Base-by-base conservation (phyloP, 2,888 invertebrate species). In the Xestia c-nigrum region DNA sequence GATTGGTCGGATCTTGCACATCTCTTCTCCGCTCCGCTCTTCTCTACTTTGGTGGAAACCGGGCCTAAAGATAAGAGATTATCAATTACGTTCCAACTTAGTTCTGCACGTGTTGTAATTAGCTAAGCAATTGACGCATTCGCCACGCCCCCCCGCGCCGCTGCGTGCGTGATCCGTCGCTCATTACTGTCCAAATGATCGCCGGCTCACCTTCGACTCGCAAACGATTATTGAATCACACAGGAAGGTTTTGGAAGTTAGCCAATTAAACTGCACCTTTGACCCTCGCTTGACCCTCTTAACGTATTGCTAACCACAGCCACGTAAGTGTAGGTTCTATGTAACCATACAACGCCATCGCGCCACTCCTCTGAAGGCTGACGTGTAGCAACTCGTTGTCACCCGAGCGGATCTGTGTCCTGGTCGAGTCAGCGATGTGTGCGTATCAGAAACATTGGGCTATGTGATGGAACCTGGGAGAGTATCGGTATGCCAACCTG, bases 71-170 rank as follows among this genome's bases (percentile, higher is more conserved):
- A 12, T 72, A 71, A 21, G 50, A 66, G 38, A n/a, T 64, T 73
- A 61, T 47, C 43, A 68, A 70, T 61, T 14, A 73, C 66, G 55
- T 38, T 63, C n/a, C 43, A 21, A 52, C 40, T 78, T n/a, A 50
- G 83, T 83, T 68, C 79, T 68, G 83, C 83, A 65, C 83, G 61
- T 83, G 79, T 79, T 69, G 63, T 79, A 79, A 83, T 74, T 74
- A 74, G 68, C 71, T 24, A 40, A 47, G 50, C 77, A 66, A 67
- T 47, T 72, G 52, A n/a, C 3, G 38, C 63, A 71, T 82, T 78
- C 46, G 64, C n/a, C 21, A 78, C 78, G 68, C 43, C 1, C 43
- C 10, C 14, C 21, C 7, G 31, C 21, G 3, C 5, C 14, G 40
- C n/a, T 10, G 9, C 16, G 31, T 50, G n/a, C 50, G 5, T 24